Evolutionary conservation across 2,888 invertebrate genomes (phyloP).

Genomic region (Dasypogon diadema): DNA sequence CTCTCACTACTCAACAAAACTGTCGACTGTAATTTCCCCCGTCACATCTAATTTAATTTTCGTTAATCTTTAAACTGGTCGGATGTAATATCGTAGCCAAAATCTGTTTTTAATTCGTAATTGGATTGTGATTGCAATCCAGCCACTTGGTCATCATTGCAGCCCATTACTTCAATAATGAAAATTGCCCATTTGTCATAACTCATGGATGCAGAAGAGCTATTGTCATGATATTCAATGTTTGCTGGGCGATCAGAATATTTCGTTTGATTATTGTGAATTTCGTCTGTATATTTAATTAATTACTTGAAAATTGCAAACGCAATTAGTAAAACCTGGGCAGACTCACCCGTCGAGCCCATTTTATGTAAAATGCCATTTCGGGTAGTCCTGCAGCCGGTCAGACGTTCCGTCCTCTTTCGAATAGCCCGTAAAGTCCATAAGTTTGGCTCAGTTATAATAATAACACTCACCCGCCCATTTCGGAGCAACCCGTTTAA

Average conservation of each 20-base stretch:
- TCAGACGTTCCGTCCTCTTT: not conserved
- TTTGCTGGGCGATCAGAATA: conserved; percentile 1
- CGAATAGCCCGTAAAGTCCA: not conserved
- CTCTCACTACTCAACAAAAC: not conserved
- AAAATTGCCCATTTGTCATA: conserved; percentile 28
- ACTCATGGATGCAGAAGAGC: conserved; percentile 5
- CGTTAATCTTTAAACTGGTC: conserved; percentile 13
- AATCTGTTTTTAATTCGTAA: conserved; percentile 31
- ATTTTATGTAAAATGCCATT: not conserved
- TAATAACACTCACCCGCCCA: too few relatives aligned
- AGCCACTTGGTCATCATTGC: not conserved
- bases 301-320: conserved; percentile 43
- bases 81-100: not conserved
- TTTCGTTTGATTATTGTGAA: conserved; percentile 44
- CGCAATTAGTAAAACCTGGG: conserved; percentile 12
- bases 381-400: not conserved
- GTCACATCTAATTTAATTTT: conserved; percentile 34
- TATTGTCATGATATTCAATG: conserved; percentile 21
- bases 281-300: conserved; percentile 27
- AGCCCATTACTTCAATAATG: conserved; percentile 12
- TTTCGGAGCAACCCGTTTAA: not conserved
- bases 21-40: not conserved
- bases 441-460: not conserved
- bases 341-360: not conserved
- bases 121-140: not conserved